Conservation (phyloP, 2,888 invertebrate genomes). For the Melipona bicolor region DNA sequence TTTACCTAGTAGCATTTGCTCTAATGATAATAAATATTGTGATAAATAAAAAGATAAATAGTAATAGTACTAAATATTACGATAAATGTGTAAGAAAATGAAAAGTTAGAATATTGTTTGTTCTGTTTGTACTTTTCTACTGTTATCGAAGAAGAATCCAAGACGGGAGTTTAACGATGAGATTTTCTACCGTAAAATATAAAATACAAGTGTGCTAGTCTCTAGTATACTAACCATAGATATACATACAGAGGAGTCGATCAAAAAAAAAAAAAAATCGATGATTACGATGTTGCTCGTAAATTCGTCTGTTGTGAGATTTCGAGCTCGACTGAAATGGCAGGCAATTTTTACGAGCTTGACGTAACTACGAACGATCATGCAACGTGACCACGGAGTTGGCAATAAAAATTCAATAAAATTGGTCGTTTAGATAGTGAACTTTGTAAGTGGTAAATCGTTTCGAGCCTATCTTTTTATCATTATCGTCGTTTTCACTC, state of each 20-base stretch:
- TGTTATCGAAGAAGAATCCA: background rate
- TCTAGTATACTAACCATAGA: too few relatives aligned
- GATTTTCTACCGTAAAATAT: background rate
- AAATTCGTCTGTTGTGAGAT: constrained; percentile 10
- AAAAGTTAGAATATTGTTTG: too few relatives aligned
- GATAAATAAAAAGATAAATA: too few relatives aligned
- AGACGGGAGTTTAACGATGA: background rate
- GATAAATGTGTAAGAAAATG: too few relatives aligned
- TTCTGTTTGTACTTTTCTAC: background rate
- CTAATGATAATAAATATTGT: too few relatives aligned
- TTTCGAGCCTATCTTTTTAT: constrained; percentile 3
- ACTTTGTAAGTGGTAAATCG: constrained; percentile 5
- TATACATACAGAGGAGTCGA: too few relatives aligned
- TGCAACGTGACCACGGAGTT: background rate
- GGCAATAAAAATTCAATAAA: constrained; percentile 35
- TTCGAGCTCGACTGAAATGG: constrained; percentile 13
- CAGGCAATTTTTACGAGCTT: constrained; percentile 29
- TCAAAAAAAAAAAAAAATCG: background rate
- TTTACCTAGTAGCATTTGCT: too few relatives aligned
- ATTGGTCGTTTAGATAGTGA: constrained; percentile 13
- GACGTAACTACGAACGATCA: constrained; percentile 17
- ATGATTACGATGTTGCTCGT: background rate
- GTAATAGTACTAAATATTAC: too few relatives aligned
- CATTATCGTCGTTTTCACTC: background rate
- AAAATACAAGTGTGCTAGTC: background rate